Conservation (phyloP, 2,113 vertebrate genomes). For the Indri indri region DNA sequence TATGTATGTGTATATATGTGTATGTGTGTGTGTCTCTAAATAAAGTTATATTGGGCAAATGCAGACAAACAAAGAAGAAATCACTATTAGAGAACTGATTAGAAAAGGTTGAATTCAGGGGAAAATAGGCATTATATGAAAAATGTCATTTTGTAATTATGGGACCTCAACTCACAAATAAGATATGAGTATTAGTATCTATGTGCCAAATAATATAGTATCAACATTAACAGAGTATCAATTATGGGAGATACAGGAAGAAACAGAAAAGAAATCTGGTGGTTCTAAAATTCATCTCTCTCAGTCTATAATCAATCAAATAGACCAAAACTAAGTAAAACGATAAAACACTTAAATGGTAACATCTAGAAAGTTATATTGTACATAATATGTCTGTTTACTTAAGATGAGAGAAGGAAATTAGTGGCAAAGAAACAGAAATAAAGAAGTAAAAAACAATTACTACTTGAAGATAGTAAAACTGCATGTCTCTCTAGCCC, state of each 20-base stretch:
- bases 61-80: background rate
- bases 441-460: background rate
- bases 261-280: background rate
- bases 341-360: background rate
- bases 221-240: background rate
- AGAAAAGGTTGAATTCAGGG: background rate
- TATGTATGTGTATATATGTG: background rate
- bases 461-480: background rate
- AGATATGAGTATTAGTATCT: background rate
- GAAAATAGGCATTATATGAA: background rate
- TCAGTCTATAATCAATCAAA: background rate
- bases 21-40: too few species aligned
- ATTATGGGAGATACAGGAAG: background rate
- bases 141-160: background rate
- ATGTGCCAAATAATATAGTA: background rate
- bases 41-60: background rate
- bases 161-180: background rate
- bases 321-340: background rate
- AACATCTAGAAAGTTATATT: background rate
- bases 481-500: background rate
- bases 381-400: background rate
- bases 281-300: background rate
- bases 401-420: background rate
- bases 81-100: background rate
- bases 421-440: background rate